These are phyloP conservation scores for Salvelinus fontinalis DNA, from an alignment of 2,113 vertebrate species.

Conservation along the genomic window DNA sequence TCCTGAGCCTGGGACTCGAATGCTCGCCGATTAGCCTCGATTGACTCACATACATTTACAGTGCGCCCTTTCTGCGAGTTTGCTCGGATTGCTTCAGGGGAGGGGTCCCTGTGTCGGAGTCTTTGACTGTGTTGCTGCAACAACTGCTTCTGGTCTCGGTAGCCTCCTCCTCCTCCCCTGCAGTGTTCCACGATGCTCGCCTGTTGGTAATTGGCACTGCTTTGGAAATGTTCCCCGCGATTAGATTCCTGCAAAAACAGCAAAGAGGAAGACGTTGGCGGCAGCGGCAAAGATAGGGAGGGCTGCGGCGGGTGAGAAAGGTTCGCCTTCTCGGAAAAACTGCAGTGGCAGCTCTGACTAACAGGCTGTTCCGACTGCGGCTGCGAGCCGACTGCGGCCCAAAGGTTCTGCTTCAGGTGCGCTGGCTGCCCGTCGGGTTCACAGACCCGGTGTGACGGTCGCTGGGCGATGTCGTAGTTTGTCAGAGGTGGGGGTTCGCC, in stretches of 20 bases:
- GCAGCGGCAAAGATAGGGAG: slow-evolving; percentile 64
- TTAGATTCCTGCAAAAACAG: slow-evolving; percentile 61
- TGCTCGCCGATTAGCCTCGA: slow-evolving; percentile 55
- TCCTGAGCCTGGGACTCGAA: slow-evolving; percentile 64
- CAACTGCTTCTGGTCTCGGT: slow-evolving; percentile 71
- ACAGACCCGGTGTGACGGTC: slow-evolving; percentile 49
- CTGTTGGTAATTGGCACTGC: slow-evolving; percentile 70
- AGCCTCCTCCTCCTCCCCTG: slow-evolving; percentile 67
- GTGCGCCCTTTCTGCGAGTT: slow-evolving; percentile 69
- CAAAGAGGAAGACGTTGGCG: slow-evolving; percentile 49
- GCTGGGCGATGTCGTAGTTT: slow-evolving; percentile 59
- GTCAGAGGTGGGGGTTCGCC: slow-evolving; percentile 64
- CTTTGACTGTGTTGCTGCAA: slow-evolving; percentile 65
- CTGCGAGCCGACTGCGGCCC: slow-evolving; percentile 65
- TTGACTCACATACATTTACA: slow-evolving; percentile 66
- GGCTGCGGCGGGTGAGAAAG: slow-evolving; percentile 67
- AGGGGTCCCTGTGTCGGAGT: slow-evolving; percentile 71
- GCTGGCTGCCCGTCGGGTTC: slow-evolving; percentile 47
- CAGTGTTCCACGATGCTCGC: slow-evolving; percentile 68
- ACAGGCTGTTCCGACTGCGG: slow-evolving; percentile 59
- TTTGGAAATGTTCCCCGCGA: slow-evolving; percentile 60
- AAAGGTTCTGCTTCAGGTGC: slow-evolving; percentile 65
- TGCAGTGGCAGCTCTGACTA: slow-evolving; percentile 73
- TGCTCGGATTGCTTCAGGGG: slow-evolving; percentile 67
- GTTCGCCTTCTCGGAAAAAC: slow-evolving; percentile 67